These are phyloP conservation scores for Hypena proboscidalis DNA, from an alignment of 2,888 invertebrate genomes.

Conservation along the genomic window DNA sequence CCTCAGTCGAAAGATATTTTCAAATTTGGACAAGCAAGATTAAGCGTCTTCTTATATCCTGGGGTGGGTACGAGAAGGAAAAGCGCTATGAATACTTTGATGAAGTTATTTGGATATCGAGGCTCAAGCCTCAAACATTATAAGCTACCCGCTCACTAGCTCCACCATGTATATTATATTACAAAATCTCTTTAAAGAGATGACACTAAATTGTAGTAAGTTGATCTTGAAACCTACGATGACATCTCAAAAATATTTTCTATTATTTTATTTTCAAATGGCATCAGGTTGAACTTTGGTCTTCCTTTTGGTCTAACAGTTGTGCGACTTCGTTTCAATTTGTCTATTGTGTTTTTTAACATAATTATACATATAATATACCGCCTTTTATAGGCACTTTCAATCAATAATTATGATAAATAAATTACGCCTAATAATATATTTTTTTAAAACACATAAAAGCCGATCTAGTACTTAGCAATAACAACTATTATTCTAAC, in stretches of 20 bases:
- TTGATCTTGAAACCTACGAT: slow-evolving; percentile 38
- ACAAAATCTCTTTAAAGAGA: slow-evolving; percentile 25
- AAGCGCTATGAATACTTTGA: too few relatives aligned
- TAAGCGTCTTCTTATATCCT: too few relatives aligned
- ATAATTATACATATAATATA: too few relatives aligned
- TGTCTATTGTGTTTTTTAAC: slow-evolving; percentile 34
- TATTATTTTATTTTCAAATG: slow-evolving; percentile 42
- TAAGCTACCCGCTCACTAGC: too few relatives aligned
- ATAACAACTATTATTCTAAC: slow-evolving; percentile 12
- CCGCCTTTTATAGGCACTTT: slow-evolving; percentile 39
- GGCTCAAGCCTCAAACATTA: slow-evolving; percentile 10
- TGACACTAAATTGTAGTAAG: slow-evolving; percentile 32
- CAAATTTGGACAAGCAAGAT: not conserved
- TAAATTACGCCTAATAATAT: slow-evolving; percentile 28
- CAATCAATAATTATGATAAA: slow-evolving; percentile 33
- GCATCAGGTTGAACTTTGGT: slow-evolving; percentile 61
- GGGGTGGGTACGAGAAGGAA: too few relatives aligned
- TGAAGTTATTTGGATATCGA: too few relatives aligned
- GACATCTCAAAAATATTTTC: slow-evolving; percentile 57
- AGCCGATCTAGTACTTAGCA: slow-evolving; percentile 20
- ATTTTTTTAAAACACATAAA: slow-evolving; percentile 25
- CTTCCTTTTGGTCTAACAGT: slow-evolving; percentile 67
- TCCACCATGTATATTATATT: slow-evolving; percentile 28
- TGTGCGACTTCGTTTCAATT: slow-evolving; percentile 61
- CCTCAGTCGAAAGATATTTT: slow-evolving; percentile 1